phyloP scores from a whole-genome alignment of 2,888 invertebrate species.

The Cephus pygmeus region DNA sequence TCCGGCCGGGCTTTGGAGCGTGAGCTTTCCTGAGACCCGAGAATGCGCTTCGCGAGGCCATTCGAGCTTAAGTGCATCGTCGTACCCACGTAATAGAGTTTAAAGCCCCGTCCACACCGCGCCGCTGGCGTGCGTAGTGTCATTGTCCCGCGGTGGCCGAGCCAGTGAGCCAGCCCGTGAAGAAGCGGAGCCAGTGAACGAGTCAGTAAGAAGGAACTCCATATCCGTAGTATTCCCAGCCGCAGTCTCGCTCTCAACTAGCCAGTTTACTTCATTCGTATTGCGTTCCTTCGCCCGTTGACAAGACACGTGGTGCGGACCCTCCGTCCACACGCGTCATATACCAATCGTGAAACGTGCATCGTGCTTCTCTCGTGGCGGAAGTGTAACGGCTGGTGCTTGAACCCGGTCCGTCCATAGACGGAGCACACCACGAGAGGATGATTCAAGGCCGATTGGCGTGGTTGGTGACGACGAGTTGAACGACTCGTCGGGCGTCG shows the following conservation, averaged over 20 bases:
- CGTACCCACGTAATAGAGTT: background rate
- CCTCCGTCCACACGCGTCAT: slow-evolving; percentile 5
- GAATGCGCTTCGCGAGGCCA: background rate
- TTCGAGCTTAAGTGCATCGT: background rate
- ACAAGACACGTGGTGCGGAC: slow-evolving; percentile 19
- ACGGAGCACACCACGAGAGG: slow-evolving; percentile 32
- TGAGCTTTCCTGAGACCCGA: background rate
- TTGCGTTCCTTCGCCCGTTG: slow-evolving; percentile 9
- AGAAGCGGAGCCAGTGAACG: background rate
- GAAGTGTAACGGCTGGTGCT: slow-evolving; percentile 45
- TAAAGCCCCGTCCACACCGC: background rate
- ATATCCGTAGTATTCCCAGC: background rate
- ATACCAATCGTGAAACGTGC: slow-evolving; percentile 8
- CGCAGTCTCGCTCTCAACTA: background rate
- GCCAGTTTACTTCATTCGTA: background rate
- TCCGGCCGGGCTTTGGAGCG: background rate
- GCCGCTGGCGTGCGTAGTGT: background rate
- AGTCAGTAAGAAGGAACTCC: background rate
- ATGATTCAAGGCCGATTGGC: slow-evolving; percentile 57
- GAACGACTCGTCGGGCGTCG: slow-evolving; percentile 64
- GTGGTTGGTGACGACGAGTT: slow-evolving; percentile 52
- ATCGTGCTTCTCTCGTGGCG: slow-evolving; percentile 25
- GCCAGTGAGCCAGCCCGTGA: background rate
- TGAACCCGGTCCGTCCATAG: slow-evolving; percentile 33
- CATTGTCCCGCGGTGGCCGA: slow-evolving; percentile 7